Percentiles rank a stretch among this genome's conserved stretches.
phyloP scores from a whole-genome alignment of 2,797 vertebrate genomes.

The Macrochelys suwanniensis region DNA sequence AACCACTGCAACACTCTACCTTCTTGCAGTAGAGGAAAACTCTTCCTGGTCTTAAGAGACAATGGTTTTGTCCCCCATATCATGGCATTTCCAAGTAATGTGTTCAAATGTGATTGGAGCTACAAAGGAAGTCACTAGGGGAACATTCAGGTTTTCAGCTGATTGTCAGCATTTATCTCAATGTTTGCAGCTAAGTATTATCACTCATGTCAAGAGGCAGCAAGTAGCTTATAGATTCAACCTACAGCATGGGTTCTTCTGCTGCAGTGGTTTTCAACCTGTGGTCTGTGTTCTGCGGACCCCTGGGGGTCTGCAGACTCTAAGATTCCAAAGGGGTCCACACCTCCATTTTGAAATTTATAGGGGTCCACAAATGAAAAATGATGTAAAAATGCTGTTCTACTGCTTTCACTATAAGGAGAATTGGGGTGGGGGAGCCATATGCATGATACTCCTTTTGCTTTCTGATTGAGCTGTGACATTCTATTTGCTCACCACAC shows the following conservation, averaged over 20 bases:
- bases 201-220: neutral
- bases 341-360: neutral
- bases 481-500: slow-evolving; percentile 21
- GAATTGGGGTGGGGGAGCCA: neutral
- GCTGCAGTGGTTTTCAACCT: neutral
- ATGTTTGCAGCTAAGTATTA: neutral
- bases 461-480: slow-evolving; percentile 1
- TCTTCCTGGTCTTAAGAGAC: neutral
- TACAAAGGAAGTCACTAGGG: rapidly evolving
- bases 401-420: neutral
- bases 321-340: neutral
- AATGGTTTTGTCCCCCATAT: neutral
- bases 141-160: rapidly evolving
- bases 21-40: neutral
- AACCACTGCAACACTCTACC: rapidly evolving
- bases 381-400: neutral
- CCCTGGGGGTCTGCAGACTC: neutral
- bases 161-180: rapidly evolving
- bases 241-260: neutral
- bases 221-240: rapidly evolving
- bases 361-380: neutral
- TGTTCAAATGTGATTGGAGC: neutral
- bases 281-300: neutral
- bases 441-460: neutral
- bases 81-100: rapidly evolving